Evolutionary conservation across 2,888 invertebrate genomes (phyloP), one percentile per base, ranked within the genome.

Genomic region (Catocala sponsa): DNA sequence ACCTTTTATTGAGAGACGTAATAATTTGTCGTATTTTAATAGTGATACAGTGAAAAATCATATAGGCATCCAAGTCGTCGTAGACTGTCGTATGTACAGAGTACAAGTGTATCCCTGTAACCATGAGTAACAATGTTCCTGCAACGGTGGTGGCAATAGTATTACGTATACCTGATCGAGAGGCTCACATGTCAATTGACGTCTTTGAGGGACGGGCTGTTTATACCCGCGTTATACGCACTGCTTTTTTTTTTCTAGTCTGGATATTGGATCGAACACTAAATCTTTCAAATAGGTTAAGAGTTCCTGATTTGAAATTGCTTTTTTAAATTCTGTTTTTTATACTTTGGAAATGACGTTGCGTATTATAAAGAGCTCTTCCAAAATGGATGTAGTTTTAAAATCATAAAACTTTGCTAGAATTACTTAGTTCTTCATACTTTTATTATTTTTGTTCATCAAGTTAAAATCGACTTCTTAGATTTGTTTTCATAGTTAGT

Each of bases 91-190:
- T 84, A 76, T 84, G 80, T 88, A 83, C 83, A 85, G 82, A 85
- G 82, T 88, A 86, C 84, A 84, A 86, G 70, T 76, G 68, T 75
- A 80, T 78, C 82, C 87, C 89, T 88, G 90, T 91, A 88, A 90
- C 80, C 79, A 81, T 82, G 84, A 83, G 87, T 89, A 89, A 89
- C 86, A 84, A 82, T 81, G 87, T 87, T 86, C 85, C 86, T 80
- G 77, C 58, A 63, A 59, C 50, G 76, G 79, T 77, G 77, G 79
- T 78, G 77, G 77, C 53, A 68, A 70, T 78, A 74, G 74, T 70
- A 76, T 70, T 75, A 77, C 74, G 52, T 62, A 52, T 67, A 63
- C 70, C 70, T 64, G 69, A 68, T 68, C 63, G 72, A 79, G 80
- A 84, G 81, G 82, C 83, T 83, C 79, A 64, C 74, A 72, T 78